Evolutionary conservation across 2,113 vertebrate species (phyloP).

Genomic region (Prochilodus magdalenae): DNA sequence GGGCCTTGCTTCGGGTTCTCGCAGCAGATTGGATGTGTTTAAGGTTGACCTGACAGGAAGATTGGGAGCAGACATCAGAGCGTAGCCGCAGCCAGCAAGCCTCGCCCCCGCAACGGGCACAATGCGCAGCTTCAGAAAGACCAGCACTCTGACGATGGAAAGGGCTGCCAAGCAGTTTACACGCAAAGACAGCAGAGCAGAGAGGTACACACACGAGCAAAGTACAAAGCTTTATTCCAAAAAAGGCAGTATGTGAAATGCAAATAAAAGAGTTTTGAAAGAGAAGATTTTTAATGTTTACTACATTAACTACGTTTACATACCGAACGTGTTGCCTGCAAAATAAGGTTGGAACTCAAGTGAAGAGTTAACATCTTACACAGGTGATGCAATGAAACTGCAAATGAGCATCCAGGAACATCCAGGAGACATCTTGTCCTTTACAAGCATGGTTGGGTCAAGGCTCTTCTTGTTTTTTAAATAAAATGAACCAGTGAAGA

Average conservation of each 20-base stretch:
- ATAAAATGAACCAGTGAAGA: too few relatives aligned
- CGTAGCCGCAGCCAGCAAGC: conserved; percentile 71
- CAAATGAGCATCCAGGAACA: too few relatives aligned
- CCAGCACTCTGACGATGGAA: conserved; percentile 30
- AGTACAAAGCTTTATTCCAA: background rate
- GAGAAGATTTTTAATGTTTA: too few relatives aligned
- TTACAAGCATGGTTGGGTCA: too few relatives aligned
- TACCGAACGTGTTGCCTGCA: too few relatives aligned
- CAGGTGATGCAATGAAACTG: too few relatives aligned
- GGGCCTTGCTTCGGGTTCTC: conserved; percentile 68
- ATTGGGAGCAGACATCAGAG: conserved; percentile 91
- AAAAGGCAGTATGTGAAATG: background rate
- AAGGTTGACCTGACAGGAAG: conserved; percentile 99
- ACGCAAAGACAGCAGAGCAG: conserved; percentile 31
- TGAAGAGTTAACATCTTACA: too few relatives aligned
- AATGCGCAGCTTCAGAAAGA: conserved; percentile 62
- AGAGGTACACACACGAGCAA: background rate
- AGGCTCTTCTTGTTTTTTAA: too few relatives aligned
- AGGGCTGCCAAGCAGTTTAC: conserved; percentile 25
- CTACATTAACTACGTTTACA: too few relatives aligned
- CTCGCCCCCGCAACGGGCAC: conserved; percentile 60
- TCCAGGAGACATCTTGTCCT: too few relatives aligned
- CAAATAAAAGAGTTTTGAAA: background rate
- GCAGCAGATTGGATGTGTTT: conserved; percentile 83
- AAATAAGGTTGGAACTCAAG: too few relatives aligned